Evolutionary conservation across 2,797 vertebrate species (phyloP).

Genomic region (Etheostoma perlongum): DNA sequence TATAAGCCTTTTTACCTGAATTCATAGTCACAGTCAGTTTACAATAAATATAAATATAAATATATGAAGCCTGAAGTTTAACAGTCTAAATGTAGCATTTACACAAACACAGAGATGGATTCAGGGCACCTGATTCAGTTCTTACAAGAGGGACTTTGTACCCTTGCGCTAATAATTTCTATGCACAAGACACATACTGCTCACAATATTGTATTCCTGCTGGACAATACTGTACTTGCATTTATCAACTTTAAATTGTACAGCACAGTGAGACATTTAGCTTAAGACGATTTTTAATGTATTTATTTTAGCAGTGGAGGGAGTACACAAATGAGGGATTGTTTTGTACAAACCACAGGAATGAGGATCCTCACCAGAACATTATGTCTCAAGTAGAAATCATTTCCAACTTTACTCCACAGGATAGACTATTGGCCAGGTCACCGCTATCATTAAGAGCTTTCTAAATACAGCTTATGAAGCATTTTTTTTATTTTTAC

Average conservation of each 20-base stretch:
- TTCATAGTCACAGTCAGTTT: neutral
- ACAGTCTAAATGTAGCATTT: neutral
- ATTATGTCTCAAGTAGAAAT: neutral
- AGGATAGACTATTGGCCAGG: neutral
- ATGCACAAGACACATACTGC: neutral
- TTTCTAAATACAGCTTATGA: neutral
- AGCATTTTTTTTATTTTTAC: neutral
- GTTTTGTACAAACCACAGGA: constrained; percentile 12
- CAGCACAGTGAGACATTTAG: neutral
- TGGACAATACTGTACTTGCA: neutral
- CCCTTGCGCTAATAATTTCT: neutral
- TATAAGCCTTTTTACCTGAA: neutral
- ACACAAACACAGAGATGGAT: neutral
- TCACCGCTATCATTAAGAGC: neutral
- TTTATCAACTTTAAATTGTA: neutral
- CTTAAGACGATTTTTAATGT: neutral
- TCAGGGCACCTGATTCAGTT: neutral
- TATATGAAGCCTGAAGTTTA: neutral
- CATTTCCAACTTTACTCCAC: neutral
- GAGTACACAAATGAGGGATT: neutral
- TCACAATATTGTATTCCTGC: neutral
- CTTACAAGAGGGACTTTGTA: neutral
- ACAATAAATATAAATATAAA: neutral
- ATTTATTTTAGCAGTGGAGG: neutral
- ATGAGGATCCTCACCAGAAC: constrained; percentile 4